Evolutionary conservation across 2,888 invertebrate species (phyloP), one percentile per base, ranked within the genome.

Genomic region (Willowsia nigromaculata): DNA sequence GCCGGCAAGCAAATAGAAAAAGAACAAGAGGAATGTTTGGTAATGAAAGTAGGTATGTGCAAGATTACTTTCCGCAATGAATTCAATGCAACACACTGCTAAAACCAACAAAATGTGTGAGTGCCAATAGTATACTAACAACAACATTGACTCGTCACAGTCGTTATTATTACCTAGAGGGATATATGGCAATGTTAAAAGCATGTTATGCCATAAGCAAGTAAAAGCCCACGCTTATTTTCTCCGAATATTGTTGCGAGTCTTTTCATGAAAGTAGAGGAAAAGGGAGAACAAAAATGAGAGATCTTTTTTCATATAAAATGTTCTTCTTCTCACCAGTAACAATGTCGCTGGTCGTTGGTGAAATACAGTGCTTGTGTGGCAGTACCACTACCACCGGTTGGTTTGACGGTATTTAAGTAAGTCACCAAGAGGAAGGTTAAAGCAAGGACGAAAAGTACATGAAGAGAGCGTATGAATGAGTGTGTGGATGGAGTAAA

Each of bases 371-470:
- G 59, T 27, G 59, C 1, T 18, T 18, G 59, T 25, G 27, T 5
- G 27, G 27, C 27, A 59, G 27, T 59, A 7, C 59, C 27, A 56
- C 22, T 18, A 56, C 56, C 22, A 56, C 56, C 22, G 62, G 62
- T 65, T 65, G 62, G 62, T 33, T n/a, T 78, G 50, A 15, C 59
- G 40, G 68, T 83, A 83, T 68, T 68, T 50, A 83, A 65, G 68
- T 83, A 65, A 68, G 84, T 74, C 40, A 71, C 59, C 53, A 40
- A 13, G 76, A 33, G 62, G 76, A 85, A 85, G 85, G 85, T 85
- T 85, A 53, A 85, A 85, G 76, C 76, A 85, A 85, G 85, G 85
- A 85, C 85, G 85, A 30, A 76, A 40, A 74, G 40, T 78, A 50
- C 78, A 43, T 15, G 11, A 33, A 50, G 50, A 50, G 18, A 78